Evolutionary conservation across 2,113 vertebrate genomes (phyloP).

Genomic region (Syrrhaptes paradoxus): DNA sequence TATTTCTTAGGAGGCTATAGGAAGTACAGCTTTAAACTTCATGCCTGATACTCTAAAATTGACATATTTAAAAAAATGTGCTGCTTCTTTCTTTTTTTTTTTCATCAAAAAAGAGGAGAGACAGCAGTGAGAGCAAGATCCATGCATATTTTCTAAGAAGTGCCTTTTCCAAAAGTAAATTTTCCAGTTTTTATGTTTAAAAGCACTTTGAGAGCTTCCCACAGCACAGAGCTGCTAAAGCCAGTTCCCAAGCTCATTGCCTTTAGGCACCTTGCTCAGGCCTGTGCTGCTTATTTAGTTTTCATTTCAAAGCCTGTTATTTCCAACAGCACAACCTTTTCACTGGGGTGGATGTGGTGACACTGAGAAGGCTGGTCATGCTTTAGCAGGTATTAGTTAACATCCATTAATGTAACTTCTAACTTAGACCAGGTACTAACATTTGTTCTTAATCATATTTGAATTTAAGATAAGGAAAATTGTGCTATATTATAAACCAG

Average conservation of each 20-base stretch:
- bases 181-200: background rate
- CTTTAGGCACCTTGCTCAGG: background rate
- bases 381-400: background rate
- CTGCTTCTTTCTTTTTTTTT: background rate
- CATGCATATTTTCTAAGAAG: background rate
- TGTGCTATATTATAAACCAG: background rate
- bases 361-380: background rate
- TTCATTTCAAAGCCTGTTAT: background rate
- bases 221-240: background rate
- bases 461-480: background rate
- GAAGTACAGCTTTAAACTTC: background rate
- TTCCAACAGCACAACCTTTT: background rate
- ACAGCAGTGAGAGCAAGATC: background rate
- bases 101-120: background rate
- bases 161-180: background rate
- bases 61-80: background rate
- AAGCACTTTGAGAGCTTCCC: background rate
- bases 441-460: background rate
- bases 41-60: background rate
- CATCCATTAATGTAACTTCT: background rate
- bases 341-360: background rate
- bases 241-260: accelerated
- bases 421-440: background rate
- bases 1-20: background rate
- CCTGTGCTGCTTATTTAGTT: background rate